These are phyloP conservation scores for Muntiacus muntjak DNA, from an alignment of 2,113 vertebrate genomes.

Conservation along the genomic window DNA sequence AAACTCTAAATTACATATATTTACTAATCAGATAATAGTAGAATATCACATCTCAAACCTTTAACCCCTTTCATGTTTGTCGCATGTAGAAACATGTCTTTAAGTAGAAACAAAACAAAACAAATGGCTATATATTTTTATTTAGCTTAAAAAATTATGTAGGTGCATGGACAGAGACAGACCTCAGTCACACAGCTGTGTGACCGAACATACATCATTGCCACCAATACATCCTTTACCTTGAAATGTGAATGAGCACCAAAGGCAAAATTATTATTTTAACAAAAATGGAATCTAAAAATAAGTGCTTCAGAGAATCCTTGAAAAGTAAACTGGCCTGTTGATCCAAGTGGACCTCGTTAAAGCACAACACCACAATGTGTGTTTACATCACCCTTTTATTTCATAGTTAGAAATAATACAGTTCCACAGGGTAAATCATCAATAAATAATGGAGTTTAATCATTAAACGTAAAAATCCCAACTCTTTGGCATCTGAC, in stretches of 20 bases:
- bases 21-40: neutral
- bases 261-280: neutral
- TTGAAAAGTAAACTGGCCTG: neutral
- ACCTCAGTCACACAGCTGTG: neutral
- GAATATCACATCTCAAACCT: neutral
- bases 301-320: neutral
- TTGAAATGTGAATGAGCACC: neutral
- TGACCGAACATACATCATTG: neutral
- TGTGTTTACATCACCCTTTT: constrained; percentile 74
- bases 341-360: neutral
- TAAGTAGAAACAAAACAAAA: constrained; percentile 20
- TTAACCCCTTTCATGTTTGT: neutral
- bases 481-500: constrained; percentile 83
- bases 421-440: constrained; percentile 76
- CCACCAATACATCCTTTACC: neutral
- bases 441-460: constrained; percentile 78
- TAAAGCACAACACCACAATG: constrained; percentile 72
- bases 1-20: neutral
- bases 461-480: constrained; percentile 76
- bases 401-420: constrained; percentile 83
- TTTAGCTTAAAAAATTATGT: constrained; percentile 22
- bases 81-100: neutral
- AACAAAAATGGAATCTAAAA: constrained; percentile 21
- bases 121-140: constrained; percentile 29
- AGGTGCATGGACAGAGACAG: neutral